Percentiles rank a stretch among this genome's conserved stretches.
Evolutionary conservation across 1,140 invertebrate genomes (phyloP).

Genomic region (Pseudomyrmex flavicornis): DNA sequence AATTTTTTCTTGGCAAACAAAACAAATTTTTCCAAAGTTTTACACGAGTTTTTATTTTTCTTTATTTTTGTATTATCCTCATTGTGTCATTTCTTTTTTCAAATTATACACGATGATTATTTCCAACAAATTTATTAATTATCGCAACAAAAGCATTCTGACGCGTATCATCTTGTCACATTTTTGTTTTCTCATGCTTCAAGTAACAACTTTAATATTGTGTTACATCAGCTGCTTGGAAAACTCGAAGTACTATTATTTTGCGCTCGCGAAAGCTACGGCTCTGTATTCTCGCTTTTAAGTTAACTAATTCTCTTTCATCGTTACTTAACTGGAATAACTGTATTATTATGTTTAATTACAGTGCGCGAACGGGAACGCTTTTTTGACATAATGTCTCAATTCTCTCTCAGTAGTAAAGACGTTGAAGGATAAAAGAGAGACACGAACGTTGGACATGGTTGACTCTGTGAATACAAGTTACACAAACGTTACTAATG

Average conservation of each 20-base stretch:
- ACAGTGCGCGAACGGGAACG: neutral
- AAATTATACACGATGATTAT: neutral
- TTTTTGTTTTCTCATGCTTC: neutral
- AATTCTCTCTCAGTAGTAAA: neutral
- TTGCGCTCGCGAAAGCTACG: neutral
- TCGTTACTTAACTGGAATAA: conserved; percentile 21
- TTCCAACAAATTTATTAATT: conserved; percentile 4
- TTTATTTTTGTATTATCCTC: neutral
- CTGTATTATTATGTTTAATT: conserved; percentile 31
- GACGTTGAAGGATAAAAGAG: neutral
- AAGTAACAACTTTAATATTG: conserved; percentile 30
- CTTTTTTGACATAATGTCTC: neutral
- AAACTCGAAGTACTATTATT: conserved; percentile 33
- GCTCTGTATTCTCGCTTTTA: conserved; percentile 5
- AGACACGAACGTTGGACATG: neutral
- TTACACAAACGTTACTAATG: no score
- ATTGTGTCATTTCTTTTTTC: neutral
- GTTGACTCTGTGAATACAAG: neutral
- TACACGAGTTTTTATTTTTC: neutral
- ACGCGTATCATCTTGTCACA: neutral
- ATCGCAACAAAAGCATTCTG: neutral
- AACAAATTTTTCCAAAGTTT: neutral
- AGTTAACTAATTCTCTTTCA: conserved; percentile 38
- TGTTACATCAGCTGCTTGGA: conserved; percentile 13
- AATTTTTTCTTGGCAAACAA: neutral